Evolutionary conservation across 2,113 vertebrate genomes (phyloP).

Genomic region (Fulica atra): DNA sequence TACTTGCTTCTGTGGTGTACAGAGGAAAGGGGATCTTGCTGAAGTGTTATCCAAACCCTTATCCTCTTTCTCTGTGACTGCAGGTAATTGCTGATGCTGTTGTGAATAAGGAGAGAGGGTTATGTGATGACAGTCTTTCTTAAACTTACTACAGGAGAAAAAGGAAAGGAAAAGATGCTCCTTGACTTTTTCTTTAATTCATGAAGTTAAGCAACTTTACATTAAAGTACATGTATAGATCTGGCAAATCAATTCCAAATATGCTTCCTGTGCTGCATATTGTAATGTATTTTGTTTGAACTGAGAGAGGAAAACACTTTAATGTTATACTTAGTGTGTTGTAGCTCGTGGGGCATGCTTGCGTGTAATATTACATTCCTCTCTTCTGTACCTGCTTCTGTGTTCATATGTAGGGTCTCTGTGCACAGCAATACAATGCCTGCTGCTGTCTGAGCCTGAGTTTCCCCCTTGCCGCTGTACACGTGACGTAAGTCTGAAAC

Average conservation of each 20-base stretch:
- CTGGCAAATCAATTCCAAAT: neutral
- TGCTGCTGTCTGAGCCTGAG: neutral
- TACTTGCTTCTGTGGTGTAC: fast-evolving
- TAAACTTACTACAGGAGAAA: neutral
- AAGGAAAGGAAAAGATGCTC: neutral
- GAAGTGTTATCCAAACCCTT: neutral
- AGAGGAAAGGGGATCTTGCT: neutral
- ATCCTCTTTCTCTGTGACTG: neutral
- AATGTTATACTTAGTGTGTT: neutral
- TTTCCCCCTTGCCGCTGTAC: neutral
- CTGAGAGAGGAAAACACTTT: neutral
- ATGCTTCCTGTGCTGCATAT: neutral
- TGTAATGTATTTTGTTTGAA: neutral
- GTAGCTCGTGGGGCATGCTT: neutral
- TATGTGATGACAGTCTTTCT: neutral
- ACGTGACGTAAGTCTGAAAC: neutral
- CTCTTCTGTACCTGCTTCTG: neutral
- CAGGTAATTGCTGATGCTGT: neutral
- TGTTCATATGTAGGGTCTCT: neutral
- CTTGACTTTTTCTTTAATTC: neutral
- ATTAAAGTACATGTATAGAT: neutral
- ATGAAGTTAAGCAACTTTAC: neutral
- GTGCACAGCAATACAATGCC: neutral
- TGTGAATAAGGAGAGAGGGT: neutral
- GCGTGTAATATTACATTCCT: fast-evolving